Base-by-base conservation (phyloP, 2,113 vertebrate genomes). In the Geococcyx californianus region DNA sequence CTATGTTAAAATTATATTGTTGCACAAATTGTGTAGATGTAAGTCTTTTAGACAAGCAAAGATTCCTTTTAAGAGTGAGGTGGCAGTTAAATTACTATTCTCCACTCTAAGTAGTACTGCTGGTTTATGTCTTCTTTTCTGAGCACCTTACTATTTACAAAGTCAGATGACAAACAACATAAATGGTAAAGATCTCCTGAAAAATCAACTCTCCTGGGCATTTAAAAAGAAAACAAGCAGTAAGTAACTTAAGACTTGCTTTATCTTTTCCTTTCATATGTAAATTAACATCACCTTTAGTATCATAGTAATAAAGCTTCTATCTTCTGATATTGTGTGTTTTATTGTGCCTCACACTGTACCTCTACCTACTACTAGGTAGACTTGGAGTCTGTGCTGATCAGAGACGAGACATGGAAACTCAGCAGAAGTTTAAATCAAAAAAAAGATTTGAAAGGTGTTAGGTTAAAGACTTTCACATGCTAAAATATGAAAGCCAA, bases 211-310 rank as follows among this genome's bases (percentile, higher is more conserved):
- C n/a, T 85, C 13, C 6, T 62, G 55, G 59, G 34, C n/a, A 90
- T 88, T 92, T 10, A 66, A 33, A 93, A 58, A 69, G 55, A 85
- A 90, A 93, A n/a, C 15, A 91, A 90, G 42, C 21, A 59, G 40
- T 38, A 90, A 76, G 56, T n/a, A 81, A 91, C n/a, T 63, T 54
- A 92, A 93, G 93, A 54, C 15, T n/a, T 75, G 16, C 36, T 56
- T 94, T 87, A 62, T 40, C 84, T 93, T 88, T 87, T 72, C n/a
- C 54, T 96, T 96, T 96, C 58, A 79, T 93, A 91, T 67, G 51
- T 33, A 88, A 89, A 94, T 94, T 84, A 42, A n/a, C 4, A 36
- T 29, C 20, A 40, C 85, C 45, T 91, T 78, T 87, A 51, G 55
- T 16, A 66, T 84, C 54, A 54, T 36, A 66, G 29, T 51, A 73